phyloP scores from a whole-genome alignment of 2,797 vertebrate species.

The Dryobates pubescens region DNA sequence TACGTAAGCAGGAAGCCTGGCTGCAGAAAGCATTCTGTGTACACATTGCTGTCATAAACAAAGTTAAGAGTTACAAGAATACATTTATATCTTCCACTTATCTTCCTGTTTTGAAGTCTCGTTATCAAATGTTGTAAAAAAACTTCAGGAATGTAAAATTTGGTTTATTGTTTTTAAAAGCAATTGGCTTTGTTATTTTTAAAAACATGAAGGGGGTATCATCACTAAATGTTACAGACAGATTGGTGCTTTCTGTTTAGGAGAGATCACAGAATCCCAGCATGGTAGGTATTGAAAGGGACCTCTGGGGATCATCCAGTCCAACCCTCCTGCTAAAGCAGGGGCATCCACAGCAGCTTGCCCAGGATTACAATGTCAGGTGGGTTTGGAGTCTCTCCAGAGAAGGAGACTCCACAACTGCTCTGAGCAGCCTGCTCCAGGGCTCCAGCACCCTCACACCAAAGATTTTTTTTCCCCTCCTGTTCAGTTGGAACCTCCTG shows the following conservation, averaged over 20 bases:
- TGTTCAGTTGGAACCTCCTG: too few relatives aligned
- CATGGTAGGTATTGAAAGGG: too few relatives aligned
- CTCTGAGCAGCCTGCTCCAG: too few relatives aligned
- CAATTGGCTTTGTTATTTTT: not conserved
- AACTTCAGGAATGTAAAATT: not conserved
- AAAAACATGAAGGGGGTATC: not conserved
- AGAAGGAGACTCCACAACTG: too few relatives aligned
- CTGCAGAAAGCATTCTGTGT: conserved; percentile 3
- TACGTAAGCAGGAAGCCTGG: not conserved
- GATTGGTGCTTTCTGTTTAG: not conserved
- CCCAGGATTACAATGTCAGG: too few relatives aligned
- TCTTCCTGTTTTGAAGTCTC: not conserved
- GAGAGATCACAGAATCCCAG: not conserved
- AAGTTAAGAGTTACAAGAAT: not conserved
- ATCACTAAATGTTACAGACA: not conserved
- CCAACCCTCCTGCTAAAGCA: too few relatives aligned
- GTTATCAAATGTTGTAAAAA: not conserved
- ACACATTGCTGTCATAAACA: not conserved
- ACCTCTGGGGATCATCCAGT: too few relatives aligned
- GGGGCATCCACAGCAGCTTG: too few relatives aligned
- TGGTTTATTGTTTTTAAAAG: not conserved
- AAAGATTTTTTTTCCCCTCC: too few relatives aligned
- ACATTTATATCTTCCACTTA: not conserved
- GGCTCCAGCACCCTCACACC: too few relatives aligned
- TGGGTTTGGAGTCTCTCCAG: too few relatives aligned